Evolutionary conservation across 2,113 vertebrate species (phyloP).

Genomic region (Crotophaga sulcirostris): DNA sequence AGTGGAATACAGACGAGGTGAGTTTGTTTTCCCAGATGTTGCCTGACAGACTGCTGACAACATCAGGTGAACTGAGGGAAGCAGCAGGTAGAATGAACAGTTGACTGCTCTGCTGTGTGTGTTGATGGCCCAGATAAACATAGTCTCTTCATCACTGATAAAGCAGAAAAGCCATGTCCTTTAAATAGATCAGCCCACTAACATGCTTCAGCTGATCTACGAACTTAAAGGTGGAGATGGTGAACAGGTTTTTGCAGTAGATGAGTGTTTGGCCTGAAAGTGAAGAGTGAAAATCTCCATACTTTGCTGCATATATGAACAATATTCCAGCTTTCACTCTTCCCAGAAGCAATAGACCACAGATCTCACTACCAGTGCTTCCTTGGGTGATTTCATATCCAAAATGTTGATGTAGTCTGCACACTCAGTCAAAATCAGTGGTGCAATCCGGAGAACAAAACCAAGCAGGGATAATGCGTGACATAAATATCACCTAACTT

Average conservation of each 20-base stretch:
- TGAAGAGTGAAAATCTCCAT: not conserved
- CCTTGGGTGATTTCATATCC: not conserved
- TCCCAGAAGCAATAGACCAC: not conserved
- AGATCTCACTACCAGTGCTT: not conserved
- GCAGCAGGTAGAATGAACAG: not conserved
- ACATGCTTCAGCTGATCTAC: not conserved
- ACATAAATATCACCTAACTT: not conserved
- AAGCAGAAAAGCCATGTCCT: not conserved
- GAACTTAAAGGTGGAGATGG: not conserved
- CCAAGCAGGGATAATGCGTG: not conserved
- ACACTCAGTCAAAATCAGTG: not conserved
- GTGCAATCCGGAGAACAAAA: not conserved
- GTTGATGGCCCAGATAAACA: not conserved
- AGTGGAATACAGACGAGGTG: not conserved
- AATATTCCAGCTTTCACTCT: not conserved
- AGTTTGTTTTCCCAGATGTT: conserved; percentile 22
- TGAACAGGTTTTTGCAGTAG: not conserved
- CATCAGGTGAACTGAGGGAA: not conserved
- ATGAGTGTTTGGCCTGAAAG: not conserved
- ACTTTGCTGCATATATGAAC: not conserved
- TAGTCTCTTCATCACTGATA: not conserved
- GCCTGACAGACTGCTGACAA: not conserved
- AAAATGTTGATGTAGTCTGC: not conserved
- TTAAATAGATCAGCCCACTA: not conserved
- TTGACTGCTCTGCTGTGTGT: not conserved